Conservation (phyloP, 1,140 invertebrate species). For the Diorhabda carinulata region DNA sequence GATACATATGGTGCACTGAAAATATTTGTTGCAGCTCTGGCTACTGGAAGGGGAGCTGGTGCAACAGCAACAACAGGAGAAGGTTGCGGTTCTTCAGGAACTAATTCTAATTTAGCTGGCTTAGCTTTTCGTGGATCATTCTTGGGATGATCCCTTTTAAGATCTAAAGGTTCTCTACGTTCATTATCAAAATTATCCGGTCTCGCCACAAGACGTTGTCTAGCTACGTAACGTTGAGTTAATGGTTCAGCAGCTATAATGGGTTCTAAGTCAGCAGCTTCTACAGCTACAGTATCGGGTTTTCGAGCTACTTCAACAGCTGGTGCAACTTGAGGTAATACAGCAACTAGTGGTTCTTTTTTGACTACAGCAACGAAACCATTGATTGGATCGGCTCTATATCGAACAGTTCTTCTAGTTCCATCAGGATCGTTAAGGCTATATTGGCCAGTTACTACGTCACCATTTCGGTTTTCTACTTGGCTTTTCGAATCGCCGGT, state of each 20-base stretch:
- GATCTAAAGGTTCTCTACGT: neutral
- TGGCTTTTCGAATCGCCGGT: constrained; percentile 58
- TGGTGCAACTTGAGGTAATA: constrained; percentile 54
- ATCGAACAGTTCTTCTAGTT: constrained; percentile 62
- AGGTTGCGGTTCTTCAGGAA: neutral
- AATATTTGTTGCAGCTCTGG: constrained; percentile 12
- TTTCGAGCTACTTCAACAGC: constrained; percentile 57
- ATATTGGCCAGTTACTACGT: constrained; percentile 62
- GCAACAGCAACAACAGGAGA: constrained; percentile 1
- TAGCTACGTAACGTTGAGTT: neutral
- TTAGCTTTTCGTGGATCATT: constrained; percentile 16
- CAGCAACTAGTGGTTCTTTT: constrained; percentile 38
- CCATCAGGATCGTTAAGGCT: constrained; percentile 60
- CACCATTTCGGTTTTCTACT: constrained; percentile 55
- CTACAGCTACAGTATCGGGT: constrained; percentile 63
- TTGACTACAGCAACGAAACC: constrained; percentile 52
- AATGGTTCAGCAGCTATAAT: constrained; percentile 48
- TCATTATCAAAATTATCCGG: neutral
- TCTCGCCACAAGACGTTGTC: neutral
- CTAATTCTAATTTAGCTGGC: neutral
- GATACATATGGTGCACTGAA: neutral
- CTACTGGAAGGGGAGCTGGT: constrained; percentile 1
- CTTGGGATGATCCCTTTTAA: neutral
- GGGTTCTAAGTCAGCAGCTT: constrained; percentile 60
- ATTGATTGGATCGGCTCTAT: constrained; percentile 57